Evolutionary conservation across 23 tunicate genomes (phyloP).

Genomic region (Styela plicata): DNA sequence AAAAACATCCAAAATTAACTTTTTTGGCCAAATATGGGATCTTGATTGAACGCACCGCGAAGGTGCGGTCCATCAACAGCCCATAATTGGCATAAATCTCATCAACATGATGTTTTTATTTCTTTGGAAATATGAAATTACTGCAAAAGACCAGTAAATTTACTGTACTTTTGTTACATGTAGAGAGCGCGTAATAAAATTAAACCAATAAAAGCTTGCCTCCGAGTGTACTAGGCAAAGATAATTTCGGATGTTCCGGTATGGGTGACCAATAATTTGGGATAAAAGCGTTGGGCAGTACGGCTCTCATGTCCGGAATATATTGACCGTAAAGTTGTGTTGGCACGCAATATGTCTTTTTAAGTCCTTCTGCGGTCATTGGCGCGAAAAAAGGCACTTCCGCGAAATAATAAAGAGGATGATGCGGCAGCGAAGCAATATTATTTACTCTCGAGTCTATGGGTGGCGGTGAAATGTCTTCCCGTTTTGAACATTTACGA

Average conservation of each 20-base stretch:
- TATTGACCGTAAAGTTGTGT: background rate
- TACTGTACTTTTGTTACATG: too few species aligned
- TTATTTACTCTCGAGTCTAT: background rate
- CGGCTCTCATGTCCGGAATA: background rate
- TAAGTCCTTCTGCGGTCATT: background rate
- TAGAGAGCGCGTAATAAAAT: too few species aligned
- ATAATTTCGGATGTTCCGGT: background rate
- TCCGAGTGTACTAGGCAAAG: background rate
- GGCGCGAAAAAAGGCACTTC: background rate
- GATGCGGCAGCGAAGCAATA: background rate
- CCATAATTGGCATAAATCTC: too few species aligned
- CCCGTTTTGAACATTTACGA: background rate
- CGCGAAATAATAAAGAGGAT: background rate
- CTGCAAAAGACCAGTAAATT: too few species aligned
- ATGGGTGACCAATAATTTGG: background rate
- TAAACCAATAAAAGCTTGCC: background rate
- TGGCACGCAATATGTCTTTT: background rate
- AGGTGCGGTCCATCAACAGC: too few species aligned
- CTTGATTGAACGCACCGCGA: too few species aligned
- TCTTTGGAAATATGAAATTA: too few species aligned
- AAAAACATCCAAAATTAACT: too few species aligned
- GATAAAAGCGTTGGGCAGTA: background rate
- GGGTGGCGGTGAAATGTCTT: background rate
- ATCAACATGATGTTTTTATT: too few species aligned
- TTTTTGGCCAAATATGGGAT: too few species aligned